phyloP scores from a whole-genome alignment of 2,113 vertebrate species.

The Microtus richardsoni region DNA sequence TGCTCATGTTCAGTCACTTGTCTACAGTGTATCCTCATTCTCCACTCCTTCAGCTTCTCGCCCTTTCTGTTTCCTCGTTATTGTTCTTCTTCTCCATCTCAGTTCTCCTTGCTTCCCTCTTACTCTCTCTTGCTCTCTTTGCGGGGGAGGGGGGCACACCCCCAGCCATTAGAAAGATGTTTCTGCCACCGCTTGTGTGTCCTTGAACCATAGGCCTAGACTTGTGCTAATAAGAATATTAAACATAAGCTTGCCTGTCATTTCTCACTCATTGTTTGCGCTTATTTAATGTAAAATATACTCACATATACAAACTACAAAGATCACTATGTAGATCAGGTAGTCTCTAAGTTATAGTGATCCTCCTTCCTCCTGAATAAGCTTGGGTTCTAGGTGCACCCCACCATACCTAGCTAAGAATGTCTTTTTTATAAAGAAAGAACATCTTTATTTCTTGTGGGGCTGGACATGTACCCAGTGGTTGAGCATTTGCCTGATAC shows the following conservation, averaged over 20 bases:
- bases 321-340: neutral
- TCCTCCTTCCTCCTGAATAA: neutral
- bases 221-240: neutral
- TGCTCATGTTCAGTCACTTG: constrained; percentile 7
- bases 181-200: neutral
- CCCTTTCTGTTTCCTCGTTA: neutral
- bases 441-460: neutral
- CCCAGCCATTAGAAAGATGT: neutral
- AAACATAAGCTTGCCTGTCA: neutral
- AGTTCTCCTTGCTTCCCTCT: neutral
- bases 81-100: neutral
- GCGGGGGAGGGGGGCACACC: neutral
- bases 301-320: neutral
- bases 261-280: constrained; percentile 13
- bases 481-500: neutral
- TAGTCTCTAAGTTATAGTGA: neutral
- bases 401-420: neutral
- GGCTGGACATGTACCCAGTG: neutral
- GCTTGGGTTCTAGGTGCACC: neutral
- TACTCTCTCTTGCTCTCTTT: neutral
- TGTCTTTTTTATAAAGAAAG: neutral
- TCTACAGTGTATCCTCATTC: neutral
- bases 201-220: neutral
- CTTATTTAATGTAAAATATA: neutral
- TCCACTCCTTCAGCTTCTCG: neutral